Base-by-base conservation (phyloP, 2,888 invertebrate genomes). In the Drosophila affinis region DNA sequence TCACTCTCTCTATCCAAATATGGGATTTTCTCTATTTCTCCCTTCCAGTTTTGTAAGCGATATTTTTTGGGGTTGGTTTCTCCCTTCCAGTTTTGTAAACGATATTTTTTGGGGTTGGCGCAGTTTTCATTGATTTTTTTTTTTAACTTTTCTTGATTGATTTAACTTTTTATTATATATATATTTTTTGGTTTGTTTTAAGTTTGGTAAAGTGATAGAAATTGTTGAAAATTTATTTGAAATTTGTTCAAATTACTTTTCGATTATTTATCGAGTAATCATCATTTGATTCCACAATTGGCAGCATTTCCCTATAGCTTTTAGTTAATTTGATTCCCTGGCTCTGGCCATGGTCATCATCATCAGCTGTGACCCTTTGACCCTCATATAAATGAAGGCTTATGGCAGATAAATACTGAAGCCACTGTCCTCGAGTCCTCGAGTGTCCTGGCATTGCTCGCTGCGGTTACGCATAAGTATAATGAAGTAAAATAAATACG, bases 401-500 rank as follows among this genome's bases (percentile, higher is more conserved):
- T 49, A n/a, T 69, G 44, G 32, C 24, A 44, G 27, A 62, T 45
- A 29, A 39, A 51, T 21, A 18, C 53, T 5, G 44, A 18, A 45
- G 32, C 46, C 39, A 39, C 14, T 39, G 39, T 39, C 39, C 39
- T 39, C n/a, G 39, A n/a, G 39, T 39, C 39, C 39, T 39, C n/a
- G 39, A 7, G 39, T 39, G 39, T 39, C 39, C 39, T 39, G 39
- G n/a, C 7, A 2, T 5, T 14, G 10, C 17, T 17, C 24, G 46
- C 12, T 55, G 56, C 32, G 55, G 45, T 21, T 57, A 29, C 59
- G 29, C 47, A 32, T n/a, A 60, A 63, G 56, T 60, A 86, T 79
- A 86, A 82, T 80, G 75, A 88, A 83, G 81, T 88, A 72, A 83
- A 82, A 86, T 83, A 88, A 83, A 83, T 86, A 77, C 73, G 68